These are phyloP conservation scores for Samia ricini DNA, from an alignment of 1,140 invertebrate genomes.

Conservation along the genomic window DNA sequence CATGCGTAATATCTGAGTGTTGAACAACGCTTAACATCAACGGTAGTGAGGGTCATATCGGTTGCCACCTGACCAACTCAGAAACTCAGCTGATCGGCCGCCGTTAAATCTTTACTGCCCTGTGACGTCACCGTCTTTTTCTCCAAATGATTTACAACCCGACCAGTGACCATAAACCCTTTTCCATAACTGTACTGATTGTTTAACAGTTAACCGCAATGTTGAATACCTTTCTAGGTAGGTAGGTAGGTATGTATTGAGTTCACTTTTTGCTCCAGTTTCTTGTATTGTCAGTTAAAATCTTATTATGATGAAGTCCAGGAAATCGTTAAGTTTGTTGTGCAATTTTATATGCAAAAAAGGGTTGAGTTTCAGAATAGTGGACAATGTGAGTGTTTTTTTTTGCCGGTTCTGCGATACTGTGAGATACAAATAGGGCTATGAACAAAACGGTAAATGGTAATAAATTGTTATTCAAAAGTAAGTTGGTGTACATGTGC, in stretches of 20 bases:
- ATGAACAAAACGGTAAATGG: not conserved
- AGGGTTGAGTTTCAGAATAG: conserved; percentile 42
- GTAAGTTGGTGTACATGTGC: too few relatives aligned
- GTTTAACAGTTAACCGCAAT: conserved; percentile 74
- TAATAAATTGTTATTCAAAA: too few relatives aligned
- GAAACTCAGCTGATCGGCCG: conserved; percentile 63
- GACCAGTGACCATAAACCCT: conserved; percentile 65
- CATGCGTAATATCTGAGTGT: conserved; percentile 1
- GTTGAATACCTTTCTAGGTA: conserved; percentile 73
- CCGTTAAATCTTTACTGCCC: conserved; percentile 65
- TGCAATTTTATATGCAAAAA: conserved; percentile 74
- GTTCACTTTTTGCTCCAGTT: conserved; percentile 68
- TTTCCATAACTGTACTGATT: conserved; percentile 73
- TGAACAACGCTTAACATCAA: conserved; percentile 2
- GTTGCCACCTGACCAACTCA: conserved; percentile 47
- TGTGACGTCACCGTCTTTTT: conserved; percentile 70
- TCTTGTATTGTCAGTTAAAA: conserved; percentile 42
- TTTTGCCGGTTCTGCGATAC: conserved; percentile 18
- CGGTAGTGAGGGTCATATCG: conserved; percentile 28
- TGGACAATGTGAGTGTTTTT: conserved; percentile 30
- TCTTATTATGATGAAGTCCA: conserved; percentile 31
- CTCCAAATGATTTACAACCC: conserved; percentile 69
- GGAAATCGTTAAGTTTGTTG: conserved; percentile 57
- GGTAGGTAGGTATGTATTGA: conserved; percentile 47
- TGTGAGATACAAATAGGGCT: not conserved